phyloP scores from a whole-genome alignment of 2,888 invertebrate genomes.

The Dugesia japonica region DNA sequence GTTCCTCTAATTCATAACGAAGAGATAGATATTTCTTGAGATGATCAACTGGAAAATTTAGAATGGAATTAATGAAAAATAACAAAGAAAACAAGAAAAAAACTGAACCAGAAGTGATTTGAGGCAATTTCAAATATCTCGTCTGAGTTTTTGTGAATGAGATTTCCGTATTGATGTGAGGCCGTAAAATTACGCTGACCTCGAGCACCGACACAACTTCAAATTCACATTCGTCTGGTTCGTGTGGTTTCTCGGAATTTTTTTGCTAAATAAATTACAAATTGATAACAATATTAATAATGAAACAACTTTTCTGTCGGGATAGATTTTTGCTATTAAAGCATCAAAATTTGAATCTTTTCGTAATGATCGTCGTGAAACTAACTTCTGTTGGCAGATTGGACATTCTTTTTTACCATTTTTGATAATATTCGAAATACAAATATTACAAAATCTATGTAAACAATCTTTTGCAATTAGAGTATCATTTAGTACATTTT shows the following conservation, averaged over 20 bases:
- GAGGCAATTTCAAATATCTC: neutral
- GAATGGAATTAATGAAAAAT: neutral
- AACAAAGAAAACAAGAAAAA: no score
- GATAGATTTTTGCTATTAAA: neutral
- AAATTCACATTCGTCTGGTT: neutral
- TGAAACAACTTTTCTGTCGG: neutral
- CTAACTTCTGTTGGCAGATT: neutral
- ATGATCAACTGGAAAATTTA: neutral
- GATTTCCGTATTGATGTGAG: neutral
- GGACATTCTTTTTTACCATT: conserved; percentile 3
- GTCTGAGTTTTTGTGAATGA: conserved; percentile 1
- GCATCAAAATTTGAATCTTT: conserved; percentile 9
- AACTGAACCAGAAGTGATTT: neutral
- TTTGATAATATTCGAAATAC: conserved; percentile 13
- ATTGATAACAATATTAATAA: no score
- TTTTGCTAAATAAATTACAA: neutral
- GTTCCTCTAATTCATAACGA: neutral
- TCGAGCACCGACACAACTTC: neutral
- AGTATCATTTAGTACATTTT: neutral
- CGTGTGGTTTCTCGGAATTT: neutral
- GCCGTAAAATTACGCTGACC: neutral
- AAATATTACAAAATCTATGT: neutral
- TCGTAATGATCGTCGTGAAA: neutral
- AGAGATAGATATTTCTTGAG: neutral
- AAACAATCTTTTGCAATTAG: neutral